Base-by-base conservation (phyloP, 2,888 invertebrate genomes). In the Chrysolina haemoptera region DNA sequence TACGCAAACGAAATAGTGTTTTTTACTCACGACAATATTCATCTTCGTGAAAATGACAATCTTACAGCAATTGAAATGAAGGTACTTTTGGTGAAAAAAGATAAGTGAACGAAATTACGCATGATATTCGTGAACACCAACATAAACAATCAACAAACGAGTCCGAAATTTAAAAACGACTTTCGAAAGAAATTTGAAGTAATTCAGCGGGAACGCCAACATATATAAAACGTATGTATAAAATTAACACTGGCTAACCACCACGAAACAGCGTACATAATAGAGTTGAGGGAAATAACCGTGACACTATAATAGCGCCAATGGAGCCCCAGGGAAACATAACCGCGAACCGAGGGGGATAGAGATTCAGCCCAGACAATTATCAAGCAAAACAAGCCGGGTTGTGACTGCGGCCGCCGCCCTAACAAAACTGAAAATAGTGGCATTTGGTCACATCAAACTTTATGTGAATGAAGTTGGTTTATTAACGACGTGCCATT, bases 271-370 rank as follows among this genome's bases (percentile, higher is more conserved):
- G 55, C 62, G 72, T 50, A 64, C 64, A 62, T 69, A 71, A 75
- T 65, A 69, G 62, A 73, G 76, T 74, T 75, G 76, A 76, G 78
- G 75, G 76, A 78, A 76, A 78, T 74, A 76, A 76, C 78, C 74
- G 73, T 74, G 75, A 87, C 87, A 86, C 84, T 83, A 86, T 87
- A 87, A 87, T 87, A 87, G 87, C 84, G 84, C 78, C 84, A 87
- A 88, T 88, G 86, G 85, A 85, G 82, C 88, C 86, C 88, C 68
- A 74, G 87, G 87, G 88, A 85, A 79, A 81, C 84, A 87, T 88
- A 87, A 87, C 86, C 85, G 82, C 84, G 83, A 86, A 86, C 85
- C 85, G 84, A 77, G 82, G 85, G 35, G 85, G 85, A 83, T 82
- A 81, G 82, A 80, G 82, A 81, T 83, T 82, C 84, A 81, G 81